Conservation (phyloP, 2,888 invertebrate species). For the Stomorhina lunata region DNA sequence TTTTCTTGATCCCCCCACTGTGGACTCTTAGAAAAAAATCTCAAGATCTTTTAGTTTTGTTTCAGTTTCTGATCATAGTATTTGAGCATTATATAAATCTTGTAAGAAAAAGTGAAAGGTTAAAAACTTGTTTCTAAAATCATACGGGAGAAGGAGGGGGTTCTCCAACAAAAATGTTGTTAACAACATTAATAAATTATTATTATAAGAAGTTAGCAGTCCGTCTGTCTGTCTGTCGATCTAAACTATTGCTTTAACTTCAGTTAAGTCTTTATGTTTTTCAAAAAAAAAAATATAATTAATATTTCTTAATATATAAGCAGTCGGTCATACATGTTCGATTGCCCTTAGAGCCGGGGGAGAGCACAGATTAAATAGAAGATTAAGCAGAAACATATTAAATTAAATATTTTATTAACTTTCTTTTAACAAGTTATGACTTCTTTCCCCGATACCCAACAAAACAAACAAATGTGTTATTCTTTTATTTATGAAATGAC, state of each 20-base stretch:
- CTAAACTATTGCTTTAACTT: background rate
- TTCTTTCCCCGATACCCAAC: too few species aligned
- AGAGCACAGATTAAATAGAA: conserved; percentile 47
- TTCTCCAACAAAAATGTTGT: background rate
- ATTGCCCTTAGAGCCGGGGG: background rate
- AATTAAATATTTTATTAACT: conserved; percentile 54
- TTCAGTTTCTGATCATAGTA: conserved; percentile 13
- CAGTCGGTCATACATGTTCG: background rate
- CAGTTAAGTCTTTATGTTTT: background rate
- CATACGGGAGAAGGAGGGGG: conserved; percentile 37
- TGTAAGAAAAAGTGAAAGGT: conserved; percentile 62
- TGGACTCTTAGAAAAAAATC: too few species aligned
- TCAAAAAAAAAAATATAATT: conserved; percentile 24
- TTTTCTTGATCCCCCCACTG: too few species aligned
- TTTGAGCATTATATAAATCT: background rate
- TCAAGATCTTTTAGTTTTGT: conserved; percentile 9
- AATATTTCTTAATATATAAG: too few species aligned
- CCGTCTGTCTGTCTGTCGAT: background rate
- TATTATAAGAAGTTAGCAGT: background rate
- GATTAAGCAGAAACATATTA: conserved; percentile 40
- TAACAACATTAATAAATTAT: background rate
- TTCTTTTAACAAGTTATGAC: conserved; percentile 57
- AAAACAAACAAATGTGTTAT: too few species aligned
- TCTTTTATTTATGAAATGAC: conserved; percentile 2
- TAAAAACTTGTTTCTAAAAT: conserved; percentile 61